Evolutionary conservation across 2,113 vertebrate species (phyloP).

Genomic region (Pantherophis guttatus): DNA sequence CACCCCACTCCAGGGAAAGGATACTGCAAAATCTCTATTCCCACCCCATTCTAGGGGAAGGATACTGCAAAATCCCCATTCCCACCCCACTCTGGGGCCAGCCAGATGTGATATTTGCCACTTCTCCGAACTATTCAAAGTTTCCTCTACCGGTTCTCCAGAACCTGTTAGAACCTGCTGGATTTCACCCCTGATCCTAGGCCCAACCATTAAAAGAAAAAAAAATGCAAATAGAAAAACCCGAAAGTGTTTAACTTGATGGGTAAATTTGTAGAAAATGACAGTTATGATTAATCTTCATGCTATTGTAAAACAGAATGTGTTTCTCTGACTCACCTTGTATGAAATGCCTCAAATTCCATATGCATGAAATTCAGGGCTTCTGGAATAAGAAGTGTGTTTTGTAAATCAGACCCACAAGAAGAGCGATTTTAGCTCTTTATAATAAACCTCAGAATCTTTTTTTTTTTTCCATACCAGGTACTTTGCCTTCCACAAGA

Average conservation of each 20-base stretch:
- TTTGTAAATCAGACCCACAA: constrained; percentile 1
- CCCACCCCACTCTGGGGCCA: too few species aligned
- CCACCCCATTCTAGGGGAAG: too few species aligned
- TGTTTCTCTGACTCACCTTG: neutral
- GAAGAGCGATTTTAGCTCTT: neutral
- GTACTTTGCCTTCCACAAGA: neutral
- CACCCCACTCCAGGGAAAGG: too few species aligned
- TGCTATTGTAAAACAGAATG: neutral
- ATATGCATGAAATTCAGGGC: neutral
- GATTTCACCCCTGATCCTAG: neutral
- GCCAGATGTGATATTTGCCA: too few species aligned
- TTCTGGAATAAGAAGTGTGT: neutral
- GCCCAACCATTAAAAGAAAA: neutral
- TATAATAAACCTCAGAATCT: neutral
- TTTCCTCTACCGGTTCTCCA: too few species aligned
- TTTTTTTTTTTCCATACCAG: neutral
- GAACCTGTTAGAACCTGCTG: too few species aligned
- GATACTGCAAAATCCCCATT: too few species aligned
- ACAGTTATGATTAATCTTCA: neutral
- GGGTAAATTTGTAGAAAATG: neutral
- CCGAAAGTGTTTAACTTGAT: neutral
- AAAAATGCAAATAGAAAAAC: neutral
- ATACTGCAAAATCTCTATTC: too few species aligned
- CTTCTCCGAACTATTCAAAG: too few species aligned
- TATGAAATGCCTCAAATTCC: neutral